Conservation (phyloP, 2,113 vertebrate species). For the Epinephelus cyanopodus region DNA sequence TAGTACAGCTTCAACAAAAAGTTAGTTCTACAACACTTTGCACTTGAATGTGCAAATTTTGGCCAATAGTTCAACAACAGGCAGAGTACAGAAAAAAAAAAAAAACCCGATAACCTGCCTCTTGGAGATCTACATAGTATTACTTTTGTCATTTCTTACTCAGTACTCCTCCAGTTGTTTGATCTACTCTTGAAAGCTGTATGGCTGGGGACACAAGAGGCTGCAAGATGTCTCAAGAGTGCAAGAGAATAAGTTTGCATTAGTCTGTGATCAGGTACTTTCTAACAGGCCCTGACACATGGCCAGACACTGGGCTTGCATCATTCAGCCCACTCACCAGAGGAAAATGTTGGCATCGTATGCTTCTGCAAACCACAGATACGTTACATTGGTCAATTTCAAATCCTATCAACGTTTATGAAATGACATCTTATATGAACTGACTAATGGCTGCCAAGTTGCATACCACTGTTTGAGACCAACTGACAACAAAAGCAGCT, state of each 20-base stretch:
- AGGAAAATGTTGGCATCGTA: too few relatives aligned
- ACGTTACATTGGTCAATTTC: too few relatives aligned
- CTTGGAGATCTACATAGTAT: neutral
- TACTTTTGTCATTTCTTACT: neutral
- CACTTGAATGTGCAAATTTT: too few relatives aligned
- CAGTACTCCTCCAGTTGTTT: neutral
- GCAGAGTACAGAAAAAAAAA: neutral
- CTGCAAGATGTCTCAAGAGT: neutral
- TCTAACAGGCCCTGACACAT: conserved; percentile 3
- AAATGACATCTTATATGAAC: too few relatives aligned
- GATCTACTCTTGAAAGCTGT: conserved; percentile 13
- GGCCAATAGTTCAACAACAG: neutral
- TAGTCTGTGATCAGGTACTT: neutral
- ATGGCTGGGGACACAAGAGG: neutral
- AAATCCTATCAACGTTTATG: too few relatives aligned
- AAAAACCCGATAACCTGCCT: neutral
- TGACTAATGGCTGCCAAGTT: too few relatives aligned
- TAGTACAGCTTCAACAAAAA: neutral
- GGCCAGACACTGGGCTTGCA: neutral
- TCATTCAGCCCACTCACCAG: too few relatives aligned
- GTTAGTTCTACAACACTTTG: neutral
- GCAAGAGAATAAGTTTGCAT: conserved; percentile 1
- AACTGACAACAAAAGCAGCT: too few relatives aligned
- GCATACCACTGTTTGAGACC: too few relatives aligned
- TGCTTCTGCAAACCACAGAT: too few relatives aligned